Base-by-base conservation (phyloP, 53 echinoderm and acorn worm genomes). In the Echinometra lucunter region DNA sequence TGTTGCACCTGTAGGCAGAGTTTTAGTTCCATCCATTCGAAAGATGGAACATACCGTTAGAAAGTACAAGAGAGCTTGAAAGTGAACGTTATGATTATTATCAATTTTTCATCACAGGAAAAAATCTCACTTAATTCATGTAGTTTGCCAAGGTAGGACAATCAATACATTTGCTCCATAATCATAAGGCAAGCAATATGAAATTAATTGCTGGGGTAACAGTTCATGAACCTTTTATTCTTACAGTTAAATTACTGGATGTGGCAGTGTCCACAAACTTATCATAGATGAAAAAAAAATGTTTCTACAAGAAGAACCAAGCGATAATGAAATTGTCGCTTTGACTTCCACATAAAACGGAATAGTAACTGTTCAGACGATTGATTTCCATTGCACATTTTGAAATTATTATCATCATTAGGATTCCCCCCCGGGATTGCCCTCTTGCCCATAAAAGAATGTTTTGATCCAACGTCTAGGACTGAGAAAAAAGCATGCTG, bases 401-500 rank as follows among this genome's bases (percentile, higher is more conserved):
- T 69, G 30, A 7, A 69, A 44, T 74, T 0, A 4, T 37, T 44
- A 13, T 85, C 1, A 85, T 49, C n/a, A n/a, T n/a, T n/a, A n/a
- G n/a, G n/a, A n/a, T n/a, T n/a, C n/a, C n/a, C n/a, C n/a, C n/a
- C n/a, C n/a, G n/a, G n/a, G 2, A 27, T 85, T 42, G 47, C 49
- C 49, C 49, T 53, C 85, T 47, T 25, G 7, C 25, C 35, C 45
- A 45, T 1, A 25, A 27, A 85, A 6, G n/a, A n/a, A n/a, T 85
- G 4, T 85, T 85, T 47, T 85, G n/a, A 85, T 49, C 47, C 85
- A 10, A 47, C 10, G 85, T n/a, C 85, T 7, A 37, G 45, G 28
- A 85, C n/a, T 11, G 49, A 85, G 49, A 85, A 49, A 13, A 85
- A 85, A 35, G 49, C 45, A 85, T 49, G 49, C 49, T 78, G 85